These are phyloP conservation scores for Drosophila rellima DNA, from an alignment of 2,888 invertebrate genomes.

Conservation along the genomic window DNA sequence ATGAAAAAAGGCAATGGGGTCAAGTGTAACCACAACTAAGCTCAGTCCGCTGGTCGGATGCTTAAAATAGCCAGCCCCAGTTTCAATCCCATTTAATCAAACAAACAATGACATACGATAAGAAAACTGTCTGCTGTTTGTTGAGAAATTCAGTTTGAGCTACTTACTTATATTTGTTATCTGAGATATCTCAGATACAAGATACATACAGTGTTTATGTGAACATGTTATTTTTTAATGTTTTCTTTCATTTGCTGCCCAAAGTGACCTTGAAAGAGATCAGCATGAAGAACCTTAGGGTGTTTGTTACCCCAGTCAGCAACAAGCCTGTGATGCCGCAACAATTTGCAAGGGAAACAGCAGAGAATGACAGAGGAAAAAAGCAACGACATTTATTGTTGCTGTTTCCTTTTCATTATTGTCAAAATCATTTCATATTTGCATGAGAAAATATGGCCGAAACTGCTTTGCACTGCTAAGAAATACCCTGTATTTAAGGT, in stretches of 20 bases:
- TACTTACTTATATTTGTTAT: constrained; percentile 3
- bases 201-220: constrained; percentile 10
- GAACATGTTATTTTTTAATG: constrained; percentile 6
- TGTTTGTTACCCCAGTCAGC: constrained; percentile 1
- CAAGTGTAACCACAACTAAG: constrained; percentile 43
- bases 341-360: constrained; percentile 15
- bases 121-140: constrained; percentile 18
- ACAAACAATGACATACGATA: constrained; percentile 28
- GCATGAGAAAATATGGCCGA: not conserved
- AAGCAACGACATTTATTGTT: constrained; percentile 19
- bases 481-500: not conserved
- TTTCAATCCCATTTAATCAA: constrained; percentile 21
- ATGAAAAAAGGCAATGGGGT: constrained; percentile 33
- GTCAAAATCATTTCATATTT: constrained; percentile 21
- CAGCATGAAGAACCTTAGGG: constrained; percentile 3
- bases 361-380: constrained; percentile 12
- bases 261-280: constrained; percentile 23
- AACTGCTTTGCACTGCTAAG: not conserved
- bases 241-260: constrained; percentile 1
- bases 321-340: constrained; percentile 21
- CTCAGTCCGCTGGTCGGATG: not conserved
- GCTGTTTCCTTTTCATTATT: constrained; percentile 27
- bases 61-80: constrained; percentile 2
- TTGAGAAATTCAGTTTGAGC: constrained; percentile 9
- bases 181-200: constrained; percentile 8